Base-by-base conservation (phyloP, 64 coral and sea anemone species). In the Platygyra sinensis region DNA sequence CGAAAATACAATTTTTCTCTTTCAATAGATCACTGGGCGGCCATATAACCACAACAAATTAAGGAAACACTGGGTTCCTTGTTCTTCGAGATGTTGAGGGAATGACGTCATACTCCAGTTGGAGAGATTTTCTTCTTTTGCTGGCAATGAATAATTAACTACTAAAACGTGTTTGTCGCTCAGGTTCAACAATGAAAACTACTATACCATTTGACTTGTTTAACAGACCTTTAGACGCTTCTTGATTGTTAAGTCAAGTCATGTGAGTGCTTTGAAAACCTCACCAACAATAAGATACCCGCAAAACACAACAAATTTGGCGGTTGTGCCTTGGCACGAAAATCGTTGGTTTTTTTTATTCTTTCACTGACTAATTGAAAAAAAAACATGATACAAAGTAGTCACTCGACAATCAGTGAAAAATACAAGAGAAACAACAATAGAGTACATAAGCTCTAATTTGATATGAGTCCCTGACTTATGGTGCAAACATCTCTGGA, bases 201-300 rank as follows among this genome's bases (percentile, higher is more conserved):
- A 10, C 25, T 29, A 13, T 42, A 71, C 62, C 36, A 85, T 49
- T 16, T 52, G 81, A 85, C 36, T 2, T 57, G 29, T 85, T 28
- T 4, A 55, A n/a, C 25, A 57, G 24, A 24, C 22, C 17, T 77
- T 29, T 10, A 42, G n/a, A 50, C 14, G 74, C 20, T 14, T 77
- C 19, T 11, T 69, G 65, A n/a, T 25, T 57, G 65, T 9, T 4
- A 7, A 20, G 16, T 42, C 38, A 39, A 42, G 30, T 42, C 8
- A 31, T 29, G 36, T 75, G 9, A 19, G 51, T 55, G 76, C 51
- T 79, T 52, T 79, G 50, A 10, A 30, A 55, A 57, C 36, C 12
- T 52, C 2, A 79, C 76, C 76, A 79, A 79, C 76, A 79, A 79
- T 79, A 28, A 3, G 28, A 5, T 79, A 79, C 76, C 46, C 20